These are phyloP conservation scores for Tethya wilhelma DNA, from an alignment of 37 sponge, comb jelly and placozoan species.

Conservation along the genomic window DNA sequence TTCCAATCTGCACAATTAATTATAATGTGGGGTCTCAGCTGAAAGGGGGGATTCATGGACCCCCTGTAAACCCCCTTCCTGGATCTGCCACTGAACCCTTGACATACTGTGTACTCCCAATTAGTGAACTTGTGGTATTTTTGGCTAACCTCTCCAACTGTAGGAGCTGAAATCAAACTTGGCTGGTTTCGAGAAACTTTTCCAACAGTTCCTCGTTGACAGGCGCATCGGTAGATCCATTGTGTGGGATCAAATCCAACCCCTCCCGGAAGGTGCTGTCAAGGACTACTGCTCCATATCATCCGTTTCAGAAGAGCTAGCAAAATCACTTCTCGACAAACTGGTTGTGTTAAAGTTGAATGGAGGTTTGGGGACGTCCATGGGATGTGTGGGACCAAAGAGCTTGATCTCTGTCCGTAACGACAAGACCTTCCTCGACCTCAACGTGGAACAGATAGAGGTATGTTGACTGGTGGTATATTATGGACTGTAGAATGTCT, in stretches of 20 bases:
- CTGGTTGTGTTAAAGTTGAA: slow-evolving; percentile 97
- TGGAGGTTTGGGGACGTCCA: slow-evolving; percentile 95
- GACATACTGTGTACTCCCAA: not conserved
- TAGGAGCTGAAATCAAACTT: slow-evolving; percentile 38
- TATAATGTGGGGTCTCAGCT: too few relatives aligned
- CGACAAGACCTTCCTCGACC: slow-evolving; percentile 91
- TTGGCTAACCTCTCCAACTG: not conserved
- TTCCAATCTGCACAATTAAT: too few relatives aligned
- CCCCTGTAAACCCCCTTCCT: not conserved
- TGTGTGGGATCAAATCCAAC: slow-evolving; percentile 68
- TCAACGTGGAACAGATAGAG: slow-evolving; percentile 94
- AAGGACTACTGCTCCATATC: slow-evolving; percentile 27
- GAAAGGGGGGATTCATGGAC: too few relatives aligned
- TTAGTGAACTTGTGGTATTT: not conserved
- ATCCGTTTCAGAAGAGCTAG: not conserved
- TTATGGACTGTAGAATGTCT: too few relatives aligned
- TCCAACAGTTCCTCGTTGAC: slow-evolving; percentile 62
- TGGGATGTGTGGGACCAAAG: slow-evolving; percentile 97
- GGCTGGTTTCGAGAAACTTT: slow-evolving; percentile 60
- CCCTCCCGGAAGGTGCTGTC: slow-evolving; percentile 42
- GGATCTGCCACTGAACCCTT: not conserved
- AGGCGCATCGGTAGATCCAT: slow-evolving; percentile 46
- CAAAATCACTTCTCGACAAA: slow-evolving; percentile 77
- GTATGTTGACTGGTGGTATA: slow-evolving; percentile 33
- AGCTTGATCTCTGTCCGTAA: slow-evolving; percentile 92